Evolutionary conservation across 2,113 vertebrate genomes (phyloP), one percentile per base, ranked within the genome.

Genomic region (Lepidothrix coronata): DNA sequence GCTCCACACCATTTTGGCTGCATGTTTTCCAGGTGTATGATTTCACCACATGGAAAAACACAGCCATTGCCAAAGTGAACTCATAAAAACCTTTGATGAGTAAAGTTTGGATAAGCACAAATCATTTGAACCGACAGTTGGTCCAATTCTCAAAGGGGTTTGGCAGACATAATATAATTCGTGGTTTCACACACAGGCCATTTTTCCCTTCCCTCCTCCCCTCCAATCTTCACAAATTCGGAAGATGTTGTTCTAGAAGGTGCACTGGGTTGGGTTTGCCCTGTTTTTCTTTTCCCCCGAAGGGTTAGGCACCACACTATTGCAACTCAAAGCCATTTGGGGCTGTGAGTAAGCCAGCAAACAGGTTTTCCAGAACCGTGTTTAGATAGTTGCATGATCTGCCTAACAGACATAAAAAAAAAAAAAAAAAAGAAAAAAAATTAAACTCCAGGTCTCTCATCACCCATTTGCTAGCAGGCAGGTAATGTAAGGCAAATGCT

Each of bases 31-130:
- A 97, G 97, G 97, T 97, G 88, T 92, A 93, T 97, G 98, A 98
- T 91, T 96, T 98, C 97, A 97, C 95, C 95, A 94, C 88, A 48
- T 61, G 93, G 97, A 97, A 98, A 97, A 95, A 96, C 93, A 93
- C 37, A 44, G 55, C 94, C 68, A 48, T 66, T 96, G 97, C 98
- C 97, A 96, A 93, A 94, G 90, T 95, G 89, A 95, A 95, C 93
- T 96, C 97, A 94, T 97, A 96, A 97, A 96, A 96, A 88, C 85
- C 92, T 97, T 97, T 96, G 95, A 97, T 97, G 97, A 95, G 95
- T 89, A 92, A 97, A 96, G 97, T 97, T 97, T 97, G 97, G 96
- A 97, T 97, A 97, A 97, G 92, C 89, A 96, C 96, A 97, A 97
- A 96, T 97, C 93, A 96, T 96, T 94, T 93, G 89, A 96, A 89